A percentile compares a stretch with the other conserved stretches of the same genome.
Conservation (phyloP, 2,888 invertebrate species). For the Macrosoma leucophasiata region DNA sequence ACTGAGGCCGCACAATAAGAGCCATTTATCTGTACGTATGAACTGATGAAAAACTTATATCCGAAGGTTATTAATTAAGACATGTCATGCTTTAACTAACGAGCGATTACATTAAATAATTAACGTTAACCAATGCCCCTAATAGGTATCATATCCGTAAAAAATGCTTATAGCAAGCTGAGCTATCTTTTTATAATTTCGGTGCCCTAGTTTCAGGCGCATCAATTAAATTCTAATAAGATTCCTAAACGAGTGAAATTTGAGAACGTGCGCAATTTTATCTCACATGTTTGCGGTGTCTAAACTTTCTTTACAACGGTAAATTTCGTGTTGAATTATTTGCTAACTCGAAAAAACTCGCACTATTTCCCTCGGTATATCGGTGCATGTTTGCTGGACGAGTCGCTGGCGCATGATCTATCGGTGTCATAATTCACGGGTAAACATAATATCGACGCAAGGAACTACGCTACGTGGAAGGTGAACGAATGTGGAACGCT, state of each 20-base stretch:
- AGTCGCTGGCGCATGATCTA: slow-evolving; percentile 29
- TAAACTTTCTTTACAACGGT: slow-evolving; percentile 63
- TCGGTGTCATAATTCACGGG: slow-evolving; percentile 64
- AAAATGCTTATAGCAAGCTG: too few species aligned
- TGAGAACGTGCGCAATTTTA: slow-evolving; percentile 39
- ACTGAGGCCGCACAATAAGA: too few species aligned
- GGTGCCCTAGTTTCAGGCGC: too few species aligned
- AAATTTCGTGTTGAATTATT: slow-evolving; percentile 40
- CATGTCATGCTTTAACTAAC: too few species aligned
- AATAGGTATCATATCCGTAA: too few species aligned
- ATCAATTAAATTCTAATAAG: slow-evolving; percentile 53
- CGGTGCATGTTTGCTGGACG: slow-evolving; percentile 19
- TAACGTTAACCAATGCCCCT: too few species aligned
- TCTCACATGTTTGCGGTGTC: slow-evolving; percentile 37
- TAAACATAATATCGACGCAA: slow-evolving; percentile 64
- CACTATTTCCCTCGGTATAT: slow-evolving; percentile 40
- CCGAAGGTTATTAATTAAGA: too few species aligned
- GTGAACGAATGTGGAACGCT: slow-evolving; percentile 43
- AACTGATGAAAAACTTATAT: too few species aligned
- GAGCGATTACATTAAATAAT: too few species aligned
- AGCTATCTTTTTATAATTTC: too few species aligned
- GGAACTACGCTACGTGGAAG: slow-evolving; percentile 58
- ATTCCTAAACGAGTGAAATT: slow-evolving; percentile 43
- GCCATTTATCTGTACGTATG: too few species aligned
- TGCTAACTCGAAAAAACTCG: slow-evolving; percentile 34